Conservation (phyloP, 2,113 vertebrate species). For the Pluvialis apricaria region DNA sequence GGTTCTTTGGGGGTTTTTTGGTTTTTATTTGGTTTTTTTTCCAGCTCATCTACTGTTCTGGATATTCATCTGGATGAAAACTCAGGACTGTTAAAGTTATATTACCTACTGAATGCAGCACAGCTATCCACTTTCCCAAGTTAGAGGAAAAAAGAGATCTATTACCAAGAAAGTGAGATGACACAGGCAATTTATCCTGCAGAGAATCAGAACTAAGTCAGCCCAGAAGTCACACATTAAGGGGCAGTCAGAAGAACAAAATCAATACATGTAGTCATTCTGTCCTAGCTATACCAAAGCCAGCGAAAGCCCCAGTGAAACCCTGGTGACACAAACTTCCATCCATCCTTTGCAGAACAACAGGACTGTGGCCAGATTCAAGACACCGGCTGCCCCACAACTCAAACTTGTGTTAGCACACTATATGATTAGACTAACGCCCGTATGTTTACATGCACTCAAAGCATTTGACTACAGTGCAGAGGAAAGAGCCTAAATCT, state of each 20-base stretch:
- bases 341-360: neutral
- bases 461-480: neutral
- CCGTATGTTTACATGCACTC: neutral
- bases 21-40: neutral
- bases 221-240: neutral
- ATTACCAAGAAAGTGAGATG: neutral
- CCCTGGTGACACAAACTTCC: neutral
- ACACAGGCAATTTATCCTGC: neutral
- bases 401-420: neutral
- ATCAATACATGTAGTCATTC: neutral
- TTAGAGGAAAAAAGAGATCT: slow-evolving; percentile 3
- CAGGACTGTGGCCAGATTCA: neutral
- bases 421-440: neutral
- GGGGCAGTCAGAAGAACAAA: neutral
- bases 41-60: neutral
- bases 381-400: neutral
- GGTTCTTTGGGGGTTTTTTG: neutral
- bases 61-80: neutral
- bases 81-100: neutral
- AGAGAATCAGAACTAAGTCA: neutral
- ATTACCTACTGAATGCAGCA: neutral
- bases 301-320: neutral
- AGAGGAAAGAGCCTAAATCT: neutral
- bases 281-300: neutral
- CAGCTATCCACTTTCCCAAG: neutral